phyloP scores from a whole-genome alignment of 2,888 invertebrate species.

The Polydrusus cervinus region DNA sequence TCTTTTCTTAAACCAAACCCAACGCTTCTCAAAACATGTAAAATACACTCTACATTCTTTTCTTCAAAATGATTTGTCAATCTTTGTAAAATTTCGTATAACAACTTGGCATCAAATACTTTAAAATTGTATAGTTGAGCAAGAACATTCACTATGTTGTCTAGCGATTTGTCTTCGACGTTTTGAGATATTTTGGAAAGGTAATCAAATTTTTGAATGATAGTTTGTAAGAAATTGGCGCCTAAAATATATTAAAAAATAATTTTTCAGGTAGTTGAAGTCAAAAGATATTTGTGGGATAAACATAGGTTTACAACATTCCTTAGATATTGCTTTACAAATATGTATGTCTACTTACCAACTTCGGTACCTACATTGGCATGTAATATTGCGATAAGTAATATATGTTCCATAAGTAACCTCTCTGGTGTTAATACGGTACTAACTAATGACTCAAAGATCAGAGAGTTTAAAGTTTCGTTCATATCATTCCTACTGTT shows the following conservation, averaged over 20 bases:
- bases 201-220: constrained; percentile 80
- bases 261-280: neutral
- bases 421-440: constrained; percentile 80
- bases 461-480: constrained; percentile 80
- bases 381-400: constrained; percentile 88
- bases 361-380: constrained; percentile 94
- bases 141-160: constrained; percentile 86
- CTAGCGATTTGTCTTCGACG: constrained; percentile 84
- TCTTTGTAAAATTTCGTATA: constrained; percentile 86
- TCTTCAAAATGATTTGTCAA: constrained; percentile 79
- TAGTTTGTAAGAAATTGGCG: constrained; percentile 86
- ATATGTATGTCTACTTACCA: constrained; percentile 73
- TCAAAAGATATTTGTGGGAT: too few species aligned
- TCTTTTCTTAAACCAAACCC: constrained; percentile 92
- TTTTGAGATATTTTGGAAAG: constrained; percentile 71
- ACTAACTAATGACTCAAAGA: constrained; percentile 81
- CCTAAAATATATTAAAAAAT: constrained; percentile 70
- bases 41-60: constrained; percentile 89
- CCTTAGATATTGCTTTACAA: too few species aligned
- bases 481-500: constrained; percentile 91
- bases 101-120: constrained; percentile 84
- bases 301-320: too few species aligned
- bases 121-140: constrained; percentile 92
- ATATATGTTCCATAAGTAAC: constrained; percentile 87
- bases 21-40: constrained; percentile 83